phyloP scores from a whole-genome alignment of 1,140 invertebrate genomes.

The Patella vulgata region DNA sequence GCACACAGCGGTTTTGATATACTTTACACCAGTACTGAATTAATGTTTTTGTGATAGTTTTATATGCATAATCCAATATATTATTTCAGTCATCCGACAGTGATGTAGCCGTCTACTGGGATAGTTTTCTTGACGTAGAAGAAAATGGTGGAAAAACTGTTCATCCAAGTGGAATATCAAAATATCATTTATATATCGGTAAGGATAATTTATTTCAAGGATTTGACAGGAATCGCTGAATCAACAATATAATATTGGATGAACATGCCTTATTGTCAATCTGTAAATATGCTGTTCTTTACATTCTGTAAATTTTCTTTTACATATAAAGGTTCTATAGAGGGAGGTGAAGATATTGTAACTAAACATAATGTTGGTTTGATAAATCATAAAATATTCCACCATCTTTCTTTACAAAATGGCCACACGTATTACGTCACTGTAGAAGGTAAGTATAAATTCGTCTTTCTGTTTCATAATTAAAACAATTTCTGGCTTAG shows the following conservation, averaged over 20 bases:
- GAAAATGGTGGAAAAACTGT: constrained; percentile 10
- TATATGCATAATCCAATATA: too few relatives aligned
- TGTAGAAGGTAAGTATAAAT: constrained; percentile 29
- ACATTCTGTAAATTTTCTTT: too few relatives aligned
- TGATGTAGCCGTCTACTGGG: constrained; percentile 35
- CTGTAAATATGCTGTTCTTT: too few relatives aligned
- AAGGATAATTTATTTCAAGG: background rate
- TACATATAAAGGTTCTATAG: too few relatives aligned
- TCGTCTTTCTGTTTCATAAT: background rate
- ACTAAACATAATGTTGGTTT: constrained; percentile 36
- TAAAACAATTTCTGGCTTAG: too few relatives aligned
- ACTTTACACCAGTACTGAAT: too few relatives aligned
- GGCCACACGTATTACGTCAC: constrained; percentile 48
- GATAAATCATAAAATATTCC: constrained; percentile 35
- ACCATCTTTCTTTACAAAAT: constrained; percentile 36
- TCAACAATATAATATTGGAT: too few relatives aligned
- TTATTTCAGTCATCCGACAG: constrained; percentile 28
- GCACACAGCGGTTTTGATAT: too few relatives aligned
- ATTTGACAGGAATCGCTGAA: too few relatives aligned
- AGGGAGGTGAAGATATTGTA: constrained; percentile 35
- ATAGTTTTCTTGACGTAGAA: constrained; percentile 40
- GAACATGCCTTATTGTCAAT: background rate
- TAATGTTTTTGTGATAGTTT: too few relatives aligned
- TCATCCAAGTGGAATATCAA: constrained; percentile 32
- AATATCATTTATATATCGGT: constrained; percentile 39